Conservation (phyloP, 2,113 vertebrate species). For the Alaudala cheleensis region DNA sequence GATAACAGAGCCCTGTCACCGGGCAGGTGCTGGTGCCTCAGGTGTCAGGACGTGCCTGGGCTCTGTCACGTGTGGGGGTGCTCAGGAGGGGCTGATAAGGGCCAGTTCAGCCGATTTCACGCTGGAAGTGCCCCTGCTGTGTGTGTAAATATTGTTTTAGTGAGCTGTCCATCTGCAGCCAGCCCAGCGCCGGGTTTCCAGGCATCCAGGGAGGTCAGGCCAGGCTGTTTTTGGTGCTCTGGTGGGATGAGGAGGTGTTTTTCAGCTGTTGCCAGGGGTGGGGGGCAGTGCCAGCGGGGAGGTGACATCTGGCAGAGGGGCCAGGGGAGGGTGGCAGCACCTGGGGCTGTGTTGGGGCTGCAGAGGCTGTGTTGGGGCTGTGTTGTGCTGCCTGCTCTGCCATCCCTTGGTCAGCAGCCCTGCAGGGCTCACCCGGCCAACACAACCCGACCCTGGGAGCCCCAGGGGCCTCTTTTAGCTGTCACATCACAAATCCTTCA, state of each 20-base stretch:
- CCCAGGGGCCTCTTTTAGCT: rapidly evolving
- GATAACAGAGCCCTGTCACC: rapidly evolving
- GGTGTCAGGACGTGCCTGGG: background rate
- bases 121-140: background rate
- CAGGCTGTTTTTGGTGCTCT: background rate
- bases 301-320: background rate
- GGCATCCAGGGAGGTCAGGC: background rate
- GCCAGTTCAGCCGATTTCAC: rapidly evolving
- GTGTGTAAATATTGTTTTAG: conserved; percentile 8
- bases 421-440: rapidly evolving
- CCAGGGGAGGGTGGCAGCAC: background rate
- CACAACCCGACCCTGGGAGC: rapidly evolving
- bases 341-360: rapidly evolving
- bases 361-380: rapidly evolving
- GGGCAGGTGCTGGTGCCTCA: background rate
- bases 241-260: background rate
- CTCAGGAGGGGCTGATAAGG: background rate
- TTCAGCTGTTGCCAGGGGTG: background rate
- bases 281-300: rapidly evolving
- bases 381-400: background rate
- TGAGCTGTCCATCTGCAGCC: background rate
- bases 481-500: rapidly evolving
- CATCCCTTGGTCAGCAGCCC: background rate
- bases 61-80: background rate
- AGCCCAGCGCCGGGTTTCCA: background rate